Evolutionary conservation across 2,888 invertebrate genomes (phyloP), one percentile per base, ranked within the genome.

Genomic region (Conops quadrifasciatus): DNA sequence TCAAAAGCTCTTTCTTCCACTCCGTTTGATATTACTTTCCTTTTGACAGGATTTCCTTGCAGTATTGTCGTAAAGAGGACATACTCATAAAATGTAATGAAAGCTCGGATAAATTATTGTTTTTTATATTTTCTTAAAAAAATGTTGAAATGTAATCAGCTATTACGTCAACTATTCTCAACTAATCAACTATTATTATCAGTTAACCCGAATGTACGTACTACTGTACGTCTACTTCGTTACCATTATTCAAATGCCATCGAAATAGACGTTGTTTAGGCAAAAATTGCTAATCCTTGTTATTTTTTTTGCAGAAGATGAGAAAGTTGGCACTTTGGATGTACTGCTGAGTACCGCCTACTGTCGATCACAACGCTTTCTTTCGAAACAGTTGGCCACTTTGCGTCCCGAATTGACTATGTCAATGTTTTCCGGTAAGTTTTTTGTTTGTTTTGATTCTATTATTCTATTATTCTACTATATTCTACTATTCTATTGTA

Each of bases 371-470:
- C 98, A 98, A 87, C 91, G 94, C 79, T 95, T 94, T 83, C 89
- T 98, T 45, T 97, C 97, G 0, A 90, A 94, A 56, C 97, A 98
- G 83, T 89, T 99, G 79, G 95, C 98, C 0, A 93, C 95, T 77
- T 88, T 97, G 28, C 97, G 98, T 83, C 97, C 98, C 0, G 98
- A 98, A 83, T 89, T 99, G 53, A 98, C 99, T 30, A 98, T 99
- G 97, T 97, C 98, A 0, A 97, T 99, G 91, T 98, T 99, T 88
- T 98, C 98, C 82, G 98, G 97, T 97, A 86, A 87, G 86, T 83
- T 56, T 13, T n/a, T 45, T 13, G 9, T 45, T 15, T 28, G 11
- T 21, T 19, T 63, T 2, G 5, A 26, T 28, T 21, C 49, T 36
- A 7, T 7, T 16, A 2, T 56, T 45, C 21, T 58, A 19, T 21